Evolutionary conservation across 2,888 invertebrate genomes (phyloP).

Genomic region (Teinopalpus imperialis): DNA sequence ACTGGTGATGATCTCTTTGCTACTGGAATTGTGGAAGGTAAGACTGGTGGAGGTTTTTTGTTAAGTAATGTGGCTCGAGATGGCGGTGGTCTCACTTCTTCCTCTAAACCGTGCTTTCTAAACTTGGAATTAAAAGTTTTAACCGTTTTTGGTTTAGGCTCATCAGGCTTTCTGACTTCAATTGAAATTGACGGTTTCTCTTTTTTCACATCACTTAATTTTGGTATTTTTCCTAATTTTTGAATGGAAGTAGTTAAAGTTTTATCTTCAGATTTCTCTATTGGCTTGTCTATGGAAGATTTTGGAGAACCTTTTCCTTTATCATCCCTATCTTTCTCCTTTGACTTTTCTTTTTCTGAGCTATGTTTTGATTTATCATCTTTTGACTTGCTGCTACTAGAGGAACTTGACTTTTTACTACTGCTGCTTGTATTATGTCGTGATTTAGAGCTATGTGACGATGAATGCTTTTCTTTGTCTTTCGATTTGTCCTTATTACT

Average conservation of each 20-base stretch:
- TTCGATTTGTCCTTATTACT: conserved; percentile 60
- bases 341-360: conserved; percentile 54
- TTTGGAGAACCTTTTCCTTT: conserved; percentile 39
- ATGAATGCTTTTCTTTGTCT: conserved; percentile 52
- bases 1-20: conserved; percentile 76
- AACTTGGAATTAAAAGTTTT: conserved; percentile 96
- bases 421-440: conserved; percentile 60
- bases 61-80: conserved; percentile 86
- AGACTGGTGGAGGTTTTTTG: conserved; percentile 73
- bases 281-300: conserved; percentile 80
- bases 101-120: conserved; percentile 94
- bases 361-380: conserved; percentile 50
- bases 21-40: conserved; percentile 67
- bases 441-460: conserved; percentile 62
- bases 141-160: conserved; percentile 92
- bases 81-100: conserved; percentile 93
- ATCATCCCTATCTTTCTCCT: conserved; percentile 53
- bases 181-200: conserved; percentile 91
- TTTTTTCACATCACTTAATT: conserved; percentile 82
- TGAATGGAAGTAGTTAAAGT: conserved; percentile 85
- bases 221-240: conserved; percentile 90
- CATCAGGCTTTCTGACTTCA: conserved; percentile 88
- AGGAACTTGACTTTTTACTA: conserved; percentile 48
- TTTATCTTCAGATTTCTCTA: conserved; percentile 86
- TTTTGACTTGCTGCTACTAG: conserved; percentile 57